Evolutionary conservation across 2,113 vertebrate species (phyloP).

Genomic region (Chaetorhynchus papuensis): DNA sequence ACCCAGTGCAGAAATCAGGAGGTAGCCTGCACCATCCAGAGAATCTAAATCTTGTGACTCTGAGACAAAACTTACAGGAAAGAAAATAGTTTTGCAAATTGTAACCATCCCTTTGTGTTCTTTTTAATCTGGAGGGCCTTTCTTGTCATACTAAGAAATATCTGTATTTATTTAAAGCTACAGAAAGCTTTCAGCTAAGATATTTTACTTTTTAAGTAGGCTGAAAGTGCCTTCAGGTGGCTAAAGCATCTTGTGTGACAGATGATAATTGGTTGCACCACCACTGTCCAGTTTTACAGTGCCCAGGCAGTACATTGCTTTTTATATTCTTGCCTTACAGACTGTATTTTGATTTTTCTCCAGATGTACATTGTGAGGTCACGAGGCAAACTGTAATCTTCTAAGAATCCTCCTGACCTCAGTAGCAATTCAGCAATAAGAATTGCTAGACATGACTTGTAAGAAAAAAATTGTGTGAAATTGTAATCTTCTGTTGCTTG

Average conservation of each 20-base stretch:
- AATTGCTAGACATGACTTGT: background rate
- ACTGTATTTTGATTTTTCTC: background rate
- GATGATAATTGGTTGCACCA: background rate
- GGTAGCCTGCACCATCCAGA: background rate
- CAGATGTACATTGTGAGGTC: background rate
- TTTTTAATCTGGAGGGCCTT: background rate
- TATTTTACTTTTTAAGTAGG: background rate
- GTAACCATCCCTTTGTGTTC: background rate
- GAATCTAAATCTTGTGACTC: background rate
- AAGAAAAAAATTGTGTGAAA: background rate
- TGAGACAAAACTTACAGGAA: background rate
- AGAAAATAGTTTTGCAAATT: background rate
- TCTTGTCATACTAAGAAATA: background rate
- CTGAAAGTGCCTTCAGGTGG: background rate
- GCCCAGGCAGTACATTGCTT: background rate
- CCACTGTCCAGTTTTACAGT: background rate
- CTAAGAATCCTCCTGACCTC: background rate
- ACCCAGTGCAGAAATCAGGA: background rate
- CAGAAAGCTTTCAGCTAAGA: background rate
- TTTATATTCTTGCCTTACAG: background rate
- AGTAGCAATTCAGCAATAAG: background rate
- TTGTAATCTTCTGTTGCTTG: background rate
- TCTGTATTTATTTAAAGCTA: background rate
- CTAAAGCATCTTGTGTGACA: background rate
- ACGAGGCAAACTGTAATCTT: background rate